Percentiles rank a stretch among this genome's conserved stretches.
Evolutionary conservation across 2,888 invertebrate species (phyloP).

Genomic region (Atethmia centrago): DNA sequence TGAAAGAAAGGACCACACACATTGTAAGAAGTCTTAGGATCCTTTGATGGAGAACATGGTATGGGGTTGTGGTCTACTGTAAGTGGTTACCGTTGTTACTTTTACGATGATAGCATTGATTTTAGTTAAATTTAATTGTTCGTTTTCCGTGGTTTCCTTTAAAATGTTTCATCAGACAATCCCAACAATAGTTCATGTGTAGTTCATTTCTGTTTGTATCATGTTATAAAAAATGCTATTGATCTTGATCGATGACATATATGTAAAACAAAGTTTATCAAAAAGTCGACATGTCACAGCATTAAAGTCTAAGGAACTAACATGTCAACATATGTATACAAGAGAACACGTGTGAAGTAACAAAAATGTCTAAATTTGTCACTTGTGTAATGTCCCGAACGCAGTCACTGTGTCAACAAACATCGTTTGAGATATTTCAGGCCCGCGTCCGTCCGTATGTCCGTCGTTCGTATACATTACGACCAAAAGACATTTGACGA

Average conservation of each 20-base stretch:
- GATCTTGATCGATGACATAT: slow-evolving; percentile 35
- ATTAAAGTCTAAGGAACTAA: slow-evolving; percentile 57
- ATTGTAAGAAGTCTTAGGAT: not conserved
- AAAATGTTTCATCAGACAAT: not conserved
- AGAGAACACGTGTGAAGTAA: slow-evolving; percentile 72
- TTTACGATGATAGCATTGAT: slow-evolving; percentile 9
- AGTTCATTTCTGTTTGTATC: not conserved
- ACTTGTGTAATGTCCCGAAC: slow-evolving; percentile 79
- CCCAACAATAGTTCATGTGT: not conserved
- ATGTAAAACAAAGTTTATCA: slow-evolving; percentile 27
- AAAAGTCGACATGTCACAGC: slow-evolving; percentile 52
- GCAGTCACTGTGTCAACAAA: slow-evolving; percentile 83
- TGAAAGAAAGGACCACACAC: slow-evolving; percentile 42
- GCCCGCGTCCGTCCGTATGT: slow-evolving; percentile 72
- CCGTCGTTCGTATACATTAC: slow-evolving; percentile 75
- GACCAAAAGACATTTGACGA: slow-evolving; percentile 87
- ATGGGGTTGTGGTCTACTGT: slow-evolving; percentile 38
- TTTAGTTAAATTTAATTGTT: slow-evolving; percentile 10
- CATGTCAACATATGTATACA: slow-evolving; percentile 66
- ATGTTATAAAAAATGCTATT: not conserved
- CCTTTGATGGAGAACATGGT: slow-evolving; percentile 37
- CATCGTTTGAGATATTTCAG: slow-evolving; percentile 85
- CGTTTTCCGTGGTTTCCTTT: not conserved
- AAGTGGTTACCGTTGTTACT: slow-evolving; percentile 27
- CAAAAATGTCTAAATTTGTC: slow-evolving; percentile 75